Base-by-base conservation (phyloP, 2,888 invertebrate genomes). In the Rhorus exstirpatorius region DNA sequence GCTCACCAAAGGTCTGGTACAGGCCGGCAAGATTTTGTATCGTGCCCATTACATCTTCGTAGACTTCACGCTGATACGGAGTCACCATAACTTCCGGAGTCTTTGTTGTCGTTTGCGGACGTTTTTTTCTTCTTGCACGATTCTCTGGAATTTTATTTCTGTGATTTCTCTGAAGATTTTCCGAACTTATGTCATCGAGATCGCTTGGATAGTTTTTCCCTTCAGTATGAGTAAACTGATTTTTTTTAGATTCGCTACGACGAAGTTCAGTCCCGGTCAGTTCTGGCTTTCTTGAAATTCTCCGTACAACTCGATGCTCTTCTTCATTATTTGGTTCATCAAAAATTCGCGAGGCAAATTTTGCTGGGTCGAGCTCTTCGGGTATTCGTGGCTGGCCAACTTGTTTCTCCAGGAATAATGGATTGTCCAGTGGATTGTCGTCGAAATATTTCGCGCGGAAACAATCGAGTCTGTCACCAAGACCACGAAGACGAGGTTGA, bases 401-500 rank as follows among this genome's bases (percentile, higher is more conserved):
- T 12, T 86, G 74, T 60, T 91, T 90, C 65, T 94, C 93, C 44
- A 89, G 86, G 87, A 97, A 97, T 85, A 97, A 94, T 0, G 96
- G 97, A 93, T 95, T 97, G 86, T 96, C 96, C 72, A 97, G 92
- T 0, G 97, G 97, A 91, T 97, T 95, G 80, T 94, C 93, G 0
- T 96, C 97, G 90, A 97, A 97, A 90, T 96, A 96, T 93, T 96
- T 96, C 0, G 94, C 93, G 91, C 96, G 96, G 31, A 96, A 95
- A 88, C 97, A 97, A 84, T 96, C 95, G 19, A 97, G 95, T 93
- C 96, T 96, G 84, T 96, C 95, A 0, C 96, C 97, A 21, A 97
- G 92, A 1, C 95, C 95, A 81, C 93, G 93, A 0, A 97, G 92
- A 75, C 96, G 94, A 0, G 93, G 93, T 7, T 90, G 75, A 63